Conservation (phyloP, 2,797 vertebrate species). For the Premnoplex brunnescens region DNA sequence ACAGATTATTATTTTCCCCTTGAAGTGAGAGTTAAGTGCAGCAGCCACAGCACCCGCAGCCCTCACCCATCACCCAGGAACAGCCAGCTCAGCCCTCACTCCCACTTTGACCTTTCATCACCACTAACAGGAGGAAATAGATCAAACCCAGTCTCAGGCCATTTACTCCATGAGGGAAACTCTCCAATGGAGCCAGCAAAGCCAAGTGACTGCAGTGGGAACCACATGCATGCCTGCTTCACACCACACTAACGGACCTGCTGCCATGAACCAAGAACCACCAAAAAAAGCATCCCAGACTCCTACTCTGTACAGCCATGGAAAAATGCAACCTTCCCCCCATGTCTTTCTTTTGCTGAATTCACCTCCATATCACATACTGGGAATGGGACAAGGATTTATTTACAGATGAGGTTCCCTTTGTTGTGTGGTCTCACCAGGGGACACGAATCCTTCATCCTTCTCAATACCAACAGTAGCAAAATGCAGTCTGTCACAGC, state of each 20-base stretch:
- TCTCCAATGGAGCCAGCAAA: neutral
- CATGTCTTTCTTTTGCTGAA: neutral
- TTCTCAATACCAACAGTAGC: too few relatives aligned
- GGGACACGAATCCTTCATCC: neutral
- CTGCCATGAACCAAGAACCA: neutral
- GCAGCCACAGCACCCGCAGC: neutral
- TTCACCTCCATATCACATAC: neutral
- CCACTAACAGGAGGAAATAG: neutral
- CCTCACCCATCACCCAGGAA: neutral
- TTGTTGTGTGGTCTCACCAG: neutral
- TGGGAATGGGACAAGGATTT: neutral
- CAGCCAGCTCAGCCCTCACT: neutral
- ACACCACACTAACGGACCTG: neutral
- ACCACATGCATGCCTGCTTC: neutral
- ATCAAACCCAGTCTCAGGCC: neutral
- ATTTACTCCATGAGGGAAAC: neutral
- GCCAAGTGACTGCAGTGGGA: neutral
- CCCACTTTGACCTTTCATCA: neutral
- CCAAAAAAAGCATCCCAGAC: neutral
- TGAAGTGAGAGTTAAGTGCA: neutral
- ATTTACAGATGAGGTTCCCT: neutral
- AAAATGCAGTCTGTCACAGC: neutral
- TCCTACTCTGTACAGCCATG: neutral
- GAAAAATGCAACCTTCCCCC: neutral
- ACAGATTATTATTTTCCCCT: neutral